Evolutionary conservation across 2,888 invertebrate species (phyloP).

Genomic region (Ganaspis brasiliensis): DNA sequence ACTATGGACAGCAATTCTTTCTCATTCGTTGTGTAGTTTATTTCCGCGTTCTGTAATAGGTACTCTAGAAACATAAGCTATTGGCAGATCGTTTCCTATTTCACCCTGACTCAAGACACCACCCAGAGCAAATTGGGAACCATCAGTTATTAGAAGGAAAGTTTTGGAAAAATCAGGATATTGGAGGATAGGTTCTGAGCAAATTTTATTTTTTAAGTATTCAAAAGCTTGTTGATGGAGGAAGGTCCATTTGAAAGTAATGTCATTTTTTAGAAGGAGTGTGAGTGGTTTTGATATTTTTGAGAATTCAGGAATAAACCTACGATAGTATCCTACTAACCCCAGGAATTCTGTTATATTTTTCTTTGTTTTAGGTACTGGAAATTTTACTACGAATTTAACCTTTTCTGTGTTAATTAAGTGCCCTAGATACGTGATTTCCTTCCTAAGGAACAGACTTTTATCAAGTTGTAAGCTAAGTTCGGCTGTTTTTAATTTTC

Average conservation of each 20-base stretch:
- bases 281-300: constrained; percentile 51
- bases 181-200: constrained; percentile 68
- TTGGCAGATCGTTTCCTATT: constrained; percentile 51
- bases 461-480: constrained; percentile 4
- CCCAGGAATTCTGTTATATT: constrained; percentile 8
- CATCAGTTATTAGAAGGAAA: constrained; percentile 48
- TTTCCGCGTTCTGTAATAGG: constrained; percentile 19
- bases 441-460: background rate
- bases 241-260: constrained; percentile 49
- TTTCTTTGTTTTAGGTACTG: background rate
- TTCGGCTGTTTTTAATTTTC: background rate
- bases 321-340: constrained; percentile 1
- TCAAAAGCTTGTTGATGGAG: constrained; percentile 48
- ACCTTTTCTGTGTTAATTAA: background rate
- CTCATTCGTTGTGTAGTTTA: constrained; percentile 45
- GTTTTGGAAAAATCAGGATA: constrained; percentile 72
- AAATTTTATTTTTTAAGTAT: constrained; percentile 37
- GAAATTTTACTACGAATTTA: background rate
- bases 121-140: constrained; percentile 43
- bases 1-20: constrained; percentile 44
- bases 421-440: background rate
- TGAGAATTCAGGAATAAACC: constrained; percentile 7
- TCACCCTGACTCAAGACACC: constrained; percentile 53
- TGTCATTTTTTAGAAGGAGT: constrained; percentile 35
- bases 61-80: constrained; percentile 40